Percentiles rank a stretch among this genome's conserved stretches.
These are phyloP conservation scores for Ernsta delagoae DNA, from an alignment of 2,888 invertebrate genomes.

Conservation along the genomic window DNA sequence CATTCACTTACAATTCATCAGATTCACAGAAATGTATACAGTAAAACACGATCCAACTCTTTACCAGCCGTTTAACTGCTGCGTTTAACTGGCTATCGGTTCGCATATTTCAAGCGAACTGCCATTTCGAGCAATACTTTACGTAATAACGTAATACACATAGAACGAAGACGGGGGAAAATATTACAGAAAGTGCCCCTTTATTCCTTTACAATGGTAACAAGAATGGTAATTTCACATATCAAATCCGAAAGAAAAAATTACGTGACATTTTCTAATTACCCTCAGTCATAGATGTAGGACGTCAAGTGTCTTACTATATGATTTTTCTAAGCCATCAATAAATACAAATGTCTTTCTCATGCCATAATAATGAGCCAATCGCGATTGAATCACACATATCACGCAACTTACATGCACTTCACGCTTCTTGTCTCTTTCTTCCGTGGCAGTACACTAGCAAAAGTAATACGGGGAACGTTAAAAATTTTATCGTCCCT, in stretches of 20 bases:
- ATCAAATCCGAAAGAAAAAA: too few relatives aligned
- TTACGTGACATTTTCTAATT: too few relatives aligned
- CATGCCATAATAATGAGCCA: too few relatives aligned
- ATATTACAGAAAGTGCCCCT: background rate
- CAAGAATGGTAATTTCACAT: too few relatives aligned
- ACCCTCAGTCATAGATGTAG: too few relatives aligned
- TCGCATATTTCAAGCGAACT: constrained; percentile 33
- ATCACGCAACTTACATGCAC: background rate
- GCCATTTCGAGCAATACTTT: constrained; percentile 27
- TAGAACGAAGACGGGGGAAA: background rate
- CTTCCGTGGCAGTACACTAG: constrained; percentile 23
- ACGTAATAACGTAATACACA: constrained; percentile 25
- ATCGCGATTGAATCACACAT: too few relatives aligned
- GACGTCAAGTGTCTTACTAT: too few relatives aligned
- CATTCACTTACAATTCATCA: background rate
- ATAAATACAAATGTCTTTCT: too few relatives aligned
- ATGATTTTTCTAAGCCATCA: too few relatives aligned
- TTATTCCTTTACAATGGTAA: too few relatives aligned
- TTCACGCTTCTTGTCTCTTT: background rate
- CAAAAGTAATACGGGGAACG: constrained; percentile 30
- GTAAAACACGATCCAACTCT: constrained; percentile 8
- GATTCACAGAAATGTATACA: background rate
- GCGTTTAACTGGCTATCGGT: constrained; percentile 18
- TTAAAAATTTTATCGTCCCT: constrained; percentile 40
- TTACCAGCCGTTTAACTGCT: constrained; percentile 12